phyloP scores from a whole-genome alignment of 2,888 invertebrate genomes.

The Hyles lineata region DNA sequence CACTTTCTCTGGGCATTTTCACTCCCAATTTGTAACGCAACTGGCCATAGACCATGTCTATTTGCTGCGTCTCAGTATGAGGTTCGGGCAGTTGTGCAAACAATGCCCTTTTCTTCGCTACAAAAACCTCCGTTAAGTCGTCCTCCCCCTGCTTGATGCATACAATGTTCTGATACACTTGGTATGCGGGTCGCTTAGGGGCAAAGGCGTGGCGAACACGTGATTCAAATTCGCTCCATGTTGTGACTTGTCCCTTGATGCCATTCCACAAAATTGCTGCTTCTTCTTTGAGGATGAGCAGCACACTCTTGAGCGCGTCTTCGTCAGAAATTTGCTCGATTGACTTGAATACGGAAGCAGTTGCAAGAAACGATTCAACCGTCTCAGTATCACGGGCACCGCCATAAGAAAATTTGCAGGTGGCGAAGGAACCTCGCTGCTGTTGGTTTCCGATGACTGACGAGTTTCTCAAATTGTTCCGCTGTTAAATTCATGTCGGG shows the following conservation, averaged over 20 bases:
- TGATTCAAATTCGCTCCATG: conserved; percentile 20
- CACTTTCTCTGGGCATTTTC: conserved; percentile 1
- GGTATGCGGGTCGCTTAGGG: not conserved
- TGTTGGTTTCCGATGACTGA: no score
- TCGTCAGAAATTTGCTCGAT: not conserved
- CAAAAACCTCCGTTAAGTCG: conserved; percentile 35
- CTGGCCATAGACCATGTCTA: conserved; percentile 36
- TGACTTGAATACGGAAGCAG: not conserved
- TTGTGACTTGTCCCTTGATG: conserved; percentile 8
- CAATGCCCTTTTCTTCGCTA: conserved; percentile 37
- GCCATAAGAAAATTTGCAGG: no score
- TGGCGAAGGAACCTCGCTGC: no score
- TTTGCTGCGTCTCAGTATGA: conserved; percentile 36
- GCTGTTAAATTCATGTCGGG: no score
- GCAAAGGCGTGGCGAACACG: conserved; percentile 21
- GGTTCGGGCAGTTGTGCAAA: conserved; percentile 33
- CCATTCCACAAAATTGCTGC: conserved; percentile 31
- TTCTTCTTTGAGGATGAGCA: conserved; percentile 14
- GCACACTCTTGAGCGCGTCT: not conserved
- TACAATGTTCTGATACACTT: not conserved
- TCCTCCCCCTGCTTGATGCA: not conserved
- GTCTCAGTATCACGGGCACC: no score
- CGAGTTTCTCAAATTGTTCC: no score
- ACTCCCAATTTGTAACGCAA: conserved; percentile 29
- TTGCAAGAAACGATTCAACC: not conserved